Base-by-base conservation (phyloP, 2,797 vertebrate species). In the Pachyuromys duprasi region DNA sequence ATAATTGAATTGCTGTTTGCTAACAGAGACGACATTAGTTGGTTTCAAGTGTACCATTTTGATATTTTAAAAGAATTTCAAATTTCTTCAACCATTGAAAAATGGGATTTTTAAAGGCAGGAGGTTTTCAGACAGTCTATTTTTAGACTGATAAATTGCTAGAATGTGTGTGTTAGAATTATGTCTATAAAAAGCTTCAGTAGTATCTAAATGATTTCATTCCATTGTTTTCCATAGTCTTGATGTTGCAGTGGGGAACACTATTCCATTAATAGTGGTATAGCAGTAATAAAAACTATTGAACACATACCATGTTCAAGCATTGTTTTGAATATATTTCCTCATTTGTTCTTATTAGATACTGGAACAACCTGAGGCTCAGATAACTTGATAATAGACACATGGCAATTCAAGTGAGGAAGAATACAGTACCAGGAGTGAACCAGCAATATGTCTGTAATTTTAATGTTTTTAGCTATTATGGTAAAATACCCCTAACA, bases 1-100 rank as follows among this genome's bases (percentile, higher is more conserved):
- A 63, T 90, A 90, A 42, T 65, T 97, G n/a, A 81, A 89, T 95
- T 94, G 72, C 22, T 33, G 89, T 96, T 94, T 93, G 24, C 83
- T 95, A 96, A 76, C 33, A 55, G 36, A 95, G 74, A 78, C 69
- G 53, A 57, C 81, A 60, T 69, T 96, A 94, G 60, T 75, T 74
- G 55, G 67, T 90, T 87, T 83, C 53, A 18, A 67, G 67, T 88
- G 49, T 93, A 69, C 60, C 45, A 6, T 94, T 96, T 83, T 93
- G 87, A 62, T n/a, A 94, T 91, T 95, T 91, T 62, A 95, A 94
- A 87, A 39, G 24, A 57, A 63, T 31, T 67, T 84, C 90, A 72
- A n/a, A 63, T 95, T 96, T 91, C n/a, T 96, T 89, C 72, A 89
- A 39, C 39, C 42, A 80, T 62, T 79, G 60, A 94, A 95, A 45